These are phyloP conservation scores for Hormaphis cornu DNA, from an alignment of 1,140 invertebrate species.

Conservation along the genomic window DNA sequence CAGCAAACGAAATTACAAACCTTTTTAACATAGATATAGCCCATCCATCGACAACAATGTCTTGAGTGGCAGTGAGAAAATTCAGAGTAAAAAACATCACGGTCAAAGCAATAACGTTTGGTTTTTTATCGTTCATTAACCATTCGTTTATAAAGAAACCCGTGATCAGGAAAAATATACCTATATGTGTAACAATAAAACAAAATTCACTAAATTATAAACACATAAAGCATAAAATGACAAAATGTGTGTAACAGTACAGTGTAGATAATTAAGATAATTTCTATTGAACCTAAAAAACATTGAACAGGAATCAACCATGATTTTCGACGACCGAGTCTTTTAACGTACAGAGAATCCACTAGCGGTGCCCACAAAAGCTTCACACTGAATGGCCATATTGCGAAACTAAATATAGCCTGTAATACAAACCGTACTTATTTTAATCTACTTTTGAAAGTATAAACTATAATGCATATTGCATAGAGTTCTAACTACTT, in stretches of 20 bases:
- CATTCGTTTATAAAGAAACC: conserved; percentile 66
- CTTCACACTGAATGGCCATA: conserved; percentile 97
- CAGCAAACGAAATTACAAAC: conserved; percentile 42
- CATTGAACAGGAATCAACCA: conserved; percentile 96
- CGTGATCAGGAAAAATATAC: conserved; percentile 67
- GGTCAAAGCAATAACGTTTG: conserved; percentile 74
- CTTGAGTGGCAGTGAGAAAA: conserved; percentile 96
- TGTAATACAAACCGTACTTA: conserved; percentile 48
- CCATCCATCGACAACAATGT: conserved; percentile 99
- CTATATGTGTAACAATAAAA: conserved; percentile 21
- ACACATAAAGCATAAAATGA: too few species aligned
- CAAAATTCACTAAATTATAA: background rate
- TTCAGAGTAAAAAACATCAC: conserved; percentile 83
- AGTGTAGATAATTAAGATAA: too few species aligned
- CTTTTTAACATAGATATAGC: conserved; percentile 95
- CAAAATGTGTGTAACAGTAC: too few species aligned
- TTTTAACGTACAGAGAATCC: conserved; percentile 76
- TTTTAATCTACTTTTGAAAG: background rate
- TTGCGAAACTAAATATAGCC: conserved; percentile 96
- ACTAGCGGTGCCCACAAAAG: conserved; percentile 96
- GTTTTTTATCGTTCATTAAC: conserved; percentile 52
- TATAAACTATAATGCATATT: too few species aligned
- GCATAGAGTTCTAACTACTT: too few species aligned
- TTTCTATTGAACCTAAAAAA: conserved; percentile 61
- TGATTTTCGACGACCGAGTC: conserved; percentile 90